Conservation (phyloP, 2,888 invertebrate genomes). For the Agrypnus murinus region DNA sequence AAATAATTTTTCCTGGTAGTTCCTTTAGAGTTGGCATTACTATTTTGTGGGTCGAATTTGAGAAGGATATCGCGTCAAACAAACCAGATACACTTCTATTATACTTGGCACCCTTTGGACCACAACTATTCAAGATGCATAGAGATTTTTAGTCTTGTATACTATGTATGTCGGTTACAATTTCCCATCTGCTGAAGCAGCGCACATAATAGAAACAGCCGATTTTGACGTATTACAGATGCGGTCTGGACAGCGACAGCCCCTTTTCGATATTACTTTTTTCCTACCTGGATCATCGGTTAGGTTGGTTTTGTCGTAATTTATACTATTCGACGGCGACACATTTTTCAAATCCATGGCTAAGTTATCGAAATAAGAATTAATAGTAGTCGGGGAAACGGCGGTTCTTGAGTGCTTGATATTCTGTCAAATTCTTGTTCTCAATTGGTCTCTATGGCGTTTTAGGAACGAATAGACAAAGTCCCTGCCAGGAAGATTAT, state of each 20-base stretch:
- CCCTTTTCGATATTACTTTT: conserved; percentile 48
- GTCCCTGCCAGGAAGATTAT: conserved; percentile 23
- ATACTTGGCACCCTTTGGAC: conserved; percentile 14
- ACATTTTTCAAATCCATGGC: conserved; percentile 25
- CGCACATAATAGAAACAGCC: conserved; percentile 8
- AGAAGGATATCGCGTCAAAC: conserved; percentile 3
- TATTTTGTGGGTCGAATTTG: neutral
- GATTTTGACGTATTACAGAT: conserved; percentile 39
- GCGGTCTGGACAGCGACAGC: conserved; percentile 58
- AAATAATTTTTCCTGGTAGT: conserved; percentile 5
- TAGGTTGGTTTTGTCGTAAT: conserved; percentile 66
- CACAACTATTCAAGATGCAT: conserved; percentile 20
- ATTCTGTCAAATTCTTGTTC: conserved; percentile 3
- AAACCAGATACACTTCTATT: conserved; percentile 13
- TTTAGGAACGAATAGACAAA: too few relatives aligned
- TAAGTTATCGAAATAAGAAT: conserved; percentile 47
- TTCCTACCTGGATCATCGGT: conserved; percentile 62
- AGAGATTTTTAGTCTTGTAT: conserved; percentile 19
- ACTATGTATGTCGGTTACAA: conserved; percentile 29
- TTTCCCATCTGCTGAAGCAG: conserved; percentile 11
- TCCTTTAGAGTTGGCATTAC: conserved; percentile 6
- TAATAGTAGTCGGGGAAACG: conserved; percentile 23
- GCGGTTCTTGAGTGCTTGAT: conserved; percentile 8
- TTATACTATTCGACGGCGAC: conserved; percentile 59
- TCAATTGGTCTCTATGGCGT: neutral